Base-by-base conservation (phyloP, 2,797 vertebrate species). In the Phataginus tricuspis region DNA sequence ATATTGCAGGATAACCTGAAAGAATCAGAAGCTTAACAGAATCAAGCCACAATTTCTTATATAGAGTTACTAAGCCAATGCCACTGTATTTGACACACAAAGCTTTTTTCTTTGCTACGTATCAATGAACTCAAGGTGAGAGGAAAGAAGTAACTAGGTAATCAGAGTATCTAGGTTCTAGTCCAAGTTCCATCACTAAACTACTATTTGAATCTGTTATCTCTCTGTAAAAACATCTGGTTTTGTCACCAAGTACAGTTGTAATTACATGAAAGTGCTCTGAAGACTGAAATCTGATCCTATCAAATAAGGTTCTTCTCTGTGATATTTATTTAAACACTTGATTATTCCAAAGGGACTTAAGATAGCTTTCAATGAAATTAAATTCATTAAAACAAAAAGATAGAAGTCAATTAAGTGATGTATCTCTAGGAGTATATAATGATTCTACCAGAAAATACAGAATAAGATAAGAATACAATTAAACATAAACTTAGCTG, bases 381-480 rank as follows among this genome's bases (percentile, higher is more conserved):
- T 25, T 55, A 66, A 96, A 90, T 75, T 79, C 59, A 91, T 68
- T 96, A 75, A 96, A 96, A 91, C 16, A 84, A 96, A 66, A 66
- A 90, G 29, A 61, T 0, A 92, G 16, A 93, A 64, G 66, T 87
- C 49, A 93, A 92, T 7, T 75, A 84, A 94, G 7, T 66, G 18
- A 37, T n/a, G 18, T 51, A n/a, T 66, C 49, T 92, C 51, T 63
- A 74, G 14, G 57, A 88, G 1, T 79, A 87, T 49, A 42, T 18
- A 94, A 78, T 74, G 55, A 91, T 72, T 64, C 66, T 95, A 90
- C 4, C 55, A 92, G 49, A 69, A 96, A 90, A 83, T 89, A 49
- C 83, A 96, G 27, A 91, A 23, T 42, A 72, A 39, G 29, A 42
- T 86, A 69, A 49, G 64, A 83, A 83, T 78, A 88, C 11, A 89